phyloP scores from a whole-genome alignment of 1,140 invertebrate species.

The Spodoptera frugiperda region DNA sequence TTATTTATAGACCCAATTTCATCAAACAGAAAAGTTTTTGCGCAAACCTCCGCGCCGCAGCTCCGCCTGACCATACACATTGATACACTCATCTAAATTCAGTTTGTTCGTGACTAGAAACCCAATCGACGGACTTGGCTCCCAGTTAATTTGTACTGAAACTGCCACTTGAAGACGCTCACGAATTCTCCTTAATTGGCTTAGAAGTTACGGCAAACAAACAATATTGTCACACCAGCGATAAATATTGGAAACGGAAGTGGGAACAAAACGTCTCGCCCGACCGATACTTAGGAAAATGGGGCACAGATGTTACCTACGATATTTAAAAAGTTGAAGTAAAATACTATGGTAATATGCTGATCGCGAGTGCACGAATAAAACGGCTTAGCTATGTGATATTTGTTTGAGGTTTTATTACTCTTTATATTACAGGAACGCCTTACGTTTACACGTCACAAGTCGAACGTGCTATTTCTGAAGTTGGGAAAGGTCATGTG shows the following conservation, averaged over 20 bases:
- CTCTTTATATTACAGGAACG: not conserved
- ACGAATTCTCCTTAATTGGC: constrained; percentile 60
- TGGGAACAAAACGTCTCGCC: constrained; percentile 24
- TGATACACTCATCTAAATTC: constrained; percentile 74
- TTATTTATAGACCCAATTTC: constrained; percentile 52
- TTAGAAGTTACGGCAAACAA: constrained; percentile 61
- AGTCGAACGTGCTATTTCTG: too few species aligned
- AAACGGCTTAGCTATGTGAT: not conserved
- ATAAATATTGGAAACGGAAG: constrained; percentile 49
- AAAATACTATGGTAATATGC: constrained; percentile 8
- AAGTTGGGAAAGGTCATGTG: too few species aligned
- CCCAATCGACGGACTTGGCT: constrained; percentile 57
- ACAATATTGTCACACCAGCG: constrained; percentile 54
- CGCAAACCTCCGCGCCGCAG: constrained; percentile 43
- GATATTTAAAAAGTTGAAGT: constrained; percentile 38
- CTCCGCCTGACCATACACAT: constrained; percentile 58
- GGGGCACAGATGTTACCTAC: constrained; percentile 37
- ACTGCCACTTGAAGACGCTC: constrained; percentile 62
- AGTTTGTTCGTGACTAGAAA: constrained; percentile 67
- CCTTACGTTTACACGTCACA: not conserved
- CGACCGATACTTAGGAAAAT: constrained; percentile 35
- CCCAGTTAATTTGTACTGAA: constrained; percentile 69
- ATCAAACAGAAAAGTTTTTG: constrained; percentile 57
- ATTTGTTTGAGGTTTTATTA: not conserved
- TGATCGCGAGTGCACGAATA: constrained; percentile 16